A percentile compares a stretch with the other conserved stretches of the same genome.
Conservation (phyloP, 2,113 vertebrate genomes). For the Rostratula benghalensis region DNA sequence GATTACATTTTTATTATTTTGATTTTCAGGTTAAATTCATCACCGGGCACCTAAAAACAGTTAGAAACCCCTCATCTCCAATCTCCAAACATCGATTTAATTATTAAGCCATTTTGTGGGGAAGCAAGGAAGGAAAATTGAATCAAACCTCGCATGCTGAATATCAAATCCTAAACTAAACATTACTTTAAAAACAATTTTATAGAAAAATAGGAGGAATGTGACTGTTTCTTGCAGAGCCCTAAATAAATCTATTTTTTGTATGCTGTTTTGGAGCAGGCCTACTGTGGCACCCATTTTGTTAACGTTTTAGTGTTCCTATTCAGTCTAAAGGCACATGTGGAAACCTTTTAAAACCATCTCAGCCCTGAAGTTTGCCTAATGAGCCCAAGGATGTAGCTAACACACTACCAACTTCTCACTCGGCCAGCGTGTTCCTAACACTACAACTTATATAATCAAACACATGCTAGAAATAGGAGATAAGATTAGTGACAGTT, state of each 20-base stretch:
- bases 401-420: conserved; percentile 13
- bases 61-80: background rate
- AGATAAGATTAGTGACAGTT: conserved; percentile 60
- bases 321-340: background rate
- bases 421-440: background rate
- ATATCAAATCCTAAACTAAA: background rate
- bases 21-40: conserved; percentile 22
- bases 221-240: background rate
- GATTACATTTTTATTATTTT: conserved; percentile 21
- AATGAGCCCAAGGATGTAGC: background rate
- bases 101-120: conserved; percentile 18
- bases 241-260: background rate
- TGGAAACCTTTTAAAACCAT: background rate
- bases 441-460: conserved; percentile 57
- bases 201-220: background rate
- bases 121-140: conserved; percentile 28
- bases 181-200: background rate
- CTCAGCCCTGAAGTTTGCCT: background rate
- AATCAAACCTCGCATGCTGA: background rate
- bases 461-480: conserved; percentile 50
- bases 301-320: background rate
- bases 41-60: background rate
- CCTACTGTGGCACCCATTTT: background rate
- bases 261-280: background rate
- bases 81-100: background rate